Evolutionary conservation across 2,888 invertebrate species (phyloP).

Genomic region (Caprella mutica): DNA sequence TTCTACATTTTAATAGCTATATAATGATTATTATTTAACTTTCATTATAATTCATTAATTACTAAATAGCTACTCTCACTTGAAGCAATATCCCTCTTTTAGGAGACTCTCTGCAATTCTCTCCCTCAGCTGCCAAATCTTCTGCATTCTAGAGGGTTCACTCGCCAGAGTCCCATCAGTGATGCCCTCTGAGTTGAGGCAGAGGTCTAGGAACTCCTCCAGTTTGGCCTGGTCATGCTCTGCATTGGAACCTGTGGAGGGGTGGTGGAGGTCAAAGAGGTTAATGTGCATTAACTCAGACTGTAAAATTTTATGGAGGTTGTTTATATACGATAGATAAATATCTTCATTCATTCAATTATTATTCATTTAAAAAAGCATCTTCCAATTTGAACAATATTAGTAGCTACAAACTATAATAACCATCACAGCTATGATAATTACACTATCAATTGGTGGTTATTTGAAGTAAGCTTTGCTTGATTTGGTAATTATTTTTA

Average conservation of each 20-base stretch:
- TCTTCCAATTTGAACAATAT: no score
- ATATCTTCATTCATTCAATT: neutral
- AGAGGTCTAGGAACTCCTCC: constrained; percentile 58
- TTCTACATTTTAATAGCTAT: neutral
- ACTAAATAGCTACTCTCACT: constrained; percentile 40
- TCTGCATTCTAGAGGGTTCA: constrained; percentile 57
- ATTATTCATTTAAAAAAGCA: no score
- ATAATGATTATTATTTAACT: neutral
- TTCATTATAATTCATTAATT: neutral
- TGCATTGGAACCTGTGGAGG: constrained; percentile 53
- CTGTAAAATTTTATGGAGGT: no score
- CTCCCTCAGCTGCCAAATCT: constrained; percentile 79
- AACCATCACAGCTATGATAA: no score
- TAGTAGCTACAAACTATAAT: no score
- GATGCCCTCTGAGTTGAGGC: constrained; percentile 59
- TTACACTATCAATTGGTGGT: no score
- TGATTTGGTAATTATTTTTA: no score
- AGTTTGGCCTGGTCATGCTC: constrained; percentile 81
- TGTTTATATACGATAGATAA: no score
- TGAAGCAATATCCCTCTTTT: constrained; percentile 76
- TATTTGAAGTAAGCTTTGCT: no score
- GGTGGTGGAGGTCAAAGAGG: neutral
- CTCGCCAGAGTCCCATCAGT: constrained; percentile 72
- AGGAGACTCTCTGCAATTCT: constrained; percentile 64
- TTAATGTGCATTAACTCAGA: no score